phyloP scores from a whole-genome alignment of 2,888 invertebrate genomes.

The Encarsia formosa region DNA sequence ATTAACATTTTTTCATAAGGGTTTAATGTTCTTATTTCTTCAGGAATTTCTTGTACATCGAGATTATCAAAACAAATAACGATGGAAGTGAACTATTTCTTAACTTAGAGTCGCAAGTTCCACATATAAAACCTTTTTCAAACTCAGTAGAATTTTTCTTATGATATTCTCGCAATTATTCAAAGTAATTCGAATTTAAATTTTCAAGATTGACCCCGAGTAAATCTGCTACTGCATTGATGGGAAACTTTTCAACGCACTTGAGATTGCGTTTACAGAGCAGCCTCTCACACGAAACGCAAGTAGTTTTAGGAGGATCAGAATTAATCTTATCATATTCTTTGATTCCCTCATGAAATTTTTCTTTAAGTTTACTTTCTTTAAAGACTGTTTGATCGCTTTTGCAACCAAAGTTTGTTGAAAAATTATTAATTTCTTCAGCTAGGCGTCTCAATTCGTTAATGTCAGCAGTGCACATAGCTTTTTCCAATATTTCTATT shows the following conservation, averaged over 20 bases:
- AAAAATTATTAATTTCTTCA: neutral
- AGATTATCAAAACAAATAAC: constrained; percentile 30
- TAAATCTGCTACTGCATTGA: neutral
- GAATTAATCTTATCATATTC: constrained; percentile 21
- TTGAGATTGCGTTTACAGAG: constrained; percentile 24
- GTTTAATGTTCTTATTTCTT: constrained; percentile 14
- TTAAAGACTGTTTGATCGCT: neutral
- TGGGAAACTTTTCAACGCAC: neutral
- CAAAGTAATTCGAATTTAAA: constrained; percentile 27
- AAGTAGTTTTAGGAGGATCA: constrained; percentile 25
- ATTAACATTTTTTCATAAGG: constrained; percentile 18
- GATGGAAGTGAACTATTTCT: constrained; percentile 22
- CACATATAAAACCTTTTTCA: neutral
- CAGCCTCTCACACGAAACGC: constrained; percentile 31
- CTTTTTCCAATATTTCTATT: neutral
- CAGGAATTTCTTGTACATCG: constrained; percentile 8
- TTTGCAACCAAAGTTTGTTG: too few species aligned
- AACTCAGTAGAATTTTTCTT: neutral
- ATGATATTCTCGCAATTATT: constrained; percentile 4
- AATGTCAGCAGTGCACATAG: neutral
- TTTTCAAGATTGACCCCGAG: neutral
- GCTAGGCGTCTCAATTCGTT: neutral
- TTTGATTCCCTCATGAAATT: neutral
- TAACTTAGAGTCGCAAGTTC: neutral
- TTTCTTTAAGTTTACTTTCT: neutral